Conservation (phyloP, 23 tunicate genomes). For the Diplosoma virens region DNA sequence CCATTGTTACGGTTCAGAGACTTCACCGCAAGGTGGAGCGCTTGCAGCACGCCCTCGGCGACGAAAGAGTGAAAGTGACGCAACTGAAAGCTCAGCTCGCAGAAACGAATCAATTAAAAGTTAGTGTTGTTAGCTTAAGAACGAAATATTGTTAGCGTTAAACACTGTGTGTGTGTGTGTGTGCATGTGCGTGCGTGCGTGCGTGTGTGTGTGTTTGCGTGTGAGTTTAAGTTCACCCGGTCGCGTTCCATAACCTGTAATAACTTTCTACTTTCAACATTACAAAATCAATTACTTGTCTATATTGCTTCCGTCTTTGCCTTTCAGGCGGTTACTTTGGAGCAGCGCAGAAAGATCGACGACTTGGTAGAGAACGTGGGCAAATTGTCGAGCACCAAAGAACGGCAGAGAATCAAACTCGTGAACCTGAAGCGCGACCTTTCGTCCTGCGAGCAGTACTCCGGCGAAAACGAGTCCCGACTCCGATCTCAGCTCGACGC, state of each 20-base stretch:
- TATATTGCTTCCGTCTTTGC: too few species aligned
- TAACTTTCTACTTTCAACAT: too few species aligned
- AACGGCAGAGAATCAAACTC: constrained; percentile 66
- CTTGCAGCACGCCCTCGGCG: constrained; percentile 76
- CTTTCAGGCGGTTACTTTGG: constrained; percentile 67
- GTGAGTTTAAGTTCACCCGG: too few species aligned
- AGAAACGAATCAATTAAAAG: constrained; percentile 89
- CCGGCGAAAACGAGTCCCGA: constrained; percentile 37
- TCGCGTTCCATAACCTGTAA: too few species aligned
- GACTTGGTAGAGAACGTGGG: constrained; percentile 63
- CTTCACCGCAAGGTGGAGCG: constrained; percentile 86
- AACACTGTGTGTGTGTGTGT: neutral
- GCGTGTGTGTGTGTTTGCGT: too few species aligned
- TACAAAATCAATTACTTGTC: too few species aligned
- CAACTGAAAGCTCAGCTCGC: constrained; percentile 91
- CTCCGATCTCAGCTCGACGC: constrained; percentile 75
- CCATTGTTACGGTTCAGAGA: constrained; percentile 79
- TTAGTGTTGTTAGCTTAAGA: too few species aligned
- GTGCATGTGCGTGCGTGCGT: too few species aligned
- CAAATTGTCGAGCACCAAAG: constrained; percentile 67
- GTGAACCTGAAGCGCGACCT: constrained; percentile 55
- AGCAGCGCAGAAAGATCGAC: constrained; percentile 76
- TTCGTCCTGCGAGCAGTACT: constrained; percentile 34
- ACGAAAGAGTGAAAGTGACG: constrained; percentile 78
- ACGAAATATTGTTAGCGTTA: neutral